phyloP scores from a whole-genome alignment of 2,797 vertebrate species.

The Huso huso region DNA sequence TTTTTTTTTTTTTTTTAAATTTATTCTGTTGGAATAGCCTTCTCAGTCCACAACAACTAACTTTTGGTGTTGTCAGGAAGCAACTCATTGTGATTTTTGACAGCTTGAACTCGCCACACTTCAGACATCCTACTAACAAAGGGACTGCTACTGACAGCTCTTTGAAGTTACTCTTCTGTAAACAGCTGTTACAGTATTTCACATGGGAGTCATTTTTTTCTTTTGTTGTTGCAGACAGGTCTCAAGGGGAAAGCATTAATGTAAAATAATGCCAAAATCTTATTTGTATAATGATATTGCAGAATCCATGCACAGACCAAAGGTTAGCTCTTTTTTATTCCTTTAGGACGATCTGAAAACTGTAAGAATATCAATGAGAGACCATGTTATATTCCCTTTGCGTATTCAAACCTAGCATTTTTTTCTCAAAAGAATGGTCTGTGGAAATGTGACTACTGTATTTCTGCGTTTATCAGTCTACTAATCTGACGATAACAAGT shows the following conservation, averaged over 20 bases:
- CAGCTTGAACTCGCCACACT: neutral
- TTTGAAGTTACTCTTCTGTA: neutral
- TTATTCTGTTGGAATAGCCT: no score
- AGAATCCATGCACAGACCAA: neutral
- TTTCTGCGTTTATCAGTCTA: no score
- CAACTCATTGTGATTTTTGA: neutral
- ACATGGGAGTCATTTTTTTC: neutral
- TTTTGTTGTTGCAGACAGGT: neutral
- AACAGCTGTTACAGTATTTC: constrained; percentile 3
- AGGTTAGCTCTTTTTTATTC: constrained; percentile 1
- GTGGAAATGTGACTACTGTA: neutral
- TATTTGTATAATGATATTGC: neutral
- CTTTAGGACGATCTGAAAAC: neutral
- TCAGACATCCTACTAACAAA: neutral
- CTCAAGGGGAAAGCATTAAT: neutral
- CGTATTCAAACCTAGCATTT: neutral
- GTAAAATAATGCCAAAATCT: neutral
- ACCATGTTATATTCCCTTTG: neutral
- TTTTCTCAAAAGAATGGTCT: neutral
- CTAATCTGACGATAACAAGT: no score
- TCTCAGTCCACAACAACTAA: no score
- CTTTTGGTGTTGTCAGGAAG: no score
- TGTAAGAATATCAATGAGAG: neutral
- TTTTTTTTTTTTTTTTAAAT: no score
- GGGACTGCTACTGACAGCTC: neutral